Percentiles rank a stretch among this genome's conserved stretches.
phyloP scores from a whole-genome alignment of 2,113 vertebrate species.

The Entosphenus tridentatus region DNA sequence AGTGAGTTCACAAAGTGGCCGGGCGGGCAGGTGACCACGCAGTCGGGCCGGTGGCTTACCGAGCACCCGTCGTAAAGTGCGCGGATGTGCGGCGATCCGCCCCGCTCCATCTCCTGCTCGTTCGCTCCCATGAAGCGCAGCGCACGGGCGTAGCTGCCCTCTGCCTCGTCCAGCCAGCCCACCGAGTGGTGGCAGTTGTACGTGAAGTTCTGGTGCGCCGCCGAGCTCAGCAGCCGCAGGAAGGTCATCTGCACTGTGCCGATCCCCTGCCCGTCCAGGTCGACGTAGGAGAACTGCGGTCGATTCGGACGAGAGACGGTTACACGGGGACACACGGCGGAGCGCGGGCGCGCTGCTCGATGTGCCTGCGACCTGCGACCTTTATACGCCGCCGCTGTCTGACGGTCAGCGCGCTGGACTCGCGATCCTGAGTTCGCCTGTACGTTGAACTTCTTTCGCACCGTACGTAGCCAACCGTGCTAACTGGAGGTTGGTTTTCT shows the following conservation, averaged over 20 bases:
- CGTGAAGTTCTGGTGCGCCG: slow-evolving; percentile 43
- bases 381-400: no score
- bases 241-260: slow-evolving; percentile 60
- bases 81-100: slow-evolving; percentile 26
- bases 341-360: no score
- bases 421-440: no score
- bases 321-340: no score
- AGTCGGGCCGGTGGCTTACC: slow-evolving; percentile 21
- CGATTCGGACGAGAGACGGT: no score
- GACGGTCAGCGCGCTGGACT: no score
- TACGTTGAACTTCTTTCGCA: no score
- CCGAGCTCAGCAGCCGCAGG: slow-evolving; percentile 52
- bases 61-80: slow-evolving; percentile 46
- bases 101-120: slow-evolving; percentile 39
- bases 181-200: slow-evolving; percentile 48
- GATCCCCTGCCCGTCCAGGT: slow-evolving; percentile 36
- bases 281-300: slow-evolving; percentile 48
- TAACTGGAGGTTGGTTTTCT: no score
- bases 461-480: no score
- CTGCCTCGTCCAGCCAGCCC: slow-evolving; percentile 40
- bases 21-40: neutral
- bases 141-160: slow-evolving; percentile 24
- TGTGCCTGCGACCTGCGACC: no score
- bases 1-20: neutral
- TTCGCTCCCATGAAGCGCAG: slow-evolving; percentile 38